Conservation (phyloP, 1,140 invertebrate species). For the Drosophila fuyamai region DNA sequence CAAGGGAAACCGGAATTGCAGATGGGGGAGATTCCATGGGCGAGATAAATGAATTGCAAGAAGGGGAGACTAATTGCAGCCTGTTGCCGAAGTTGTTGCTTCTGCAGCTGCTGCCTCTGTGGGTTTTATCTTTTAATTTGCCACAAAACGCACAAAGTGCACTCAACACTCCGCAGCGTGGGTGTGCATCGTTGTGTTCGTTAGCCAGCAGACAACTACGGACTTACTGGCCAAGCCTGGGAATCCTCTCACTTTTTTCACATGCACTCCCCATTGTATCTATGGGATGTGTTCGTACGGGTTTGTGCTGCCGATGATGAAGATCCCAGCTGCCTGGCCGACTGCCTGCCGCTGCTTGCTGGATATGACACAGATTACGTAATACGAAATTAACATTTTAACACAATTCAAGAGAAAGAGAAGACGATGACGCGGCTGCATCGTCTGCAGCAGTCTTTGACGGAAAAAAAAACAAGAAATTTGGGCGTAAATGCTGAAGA, state of each 20-base stretch:
- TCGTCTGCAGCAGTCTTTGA: slow-evolving; percentile 25
- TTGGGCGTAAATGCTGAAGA: neutral
- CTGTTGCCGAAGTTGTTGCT: slow-evolving; percentile 37
- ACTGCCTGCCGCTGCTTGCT: slow-evolving; percentile 44
- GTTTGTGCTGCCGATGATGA: slow-evolving; percentile 55
- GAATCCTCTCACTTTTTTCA: slow-evolving; percentile 82
- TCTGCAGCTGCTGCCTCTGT: slow-evolving; percentile 33
- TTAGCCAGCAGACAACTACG: slow-evolving; percentile 30
- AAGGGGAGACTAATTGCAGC: slow-evolving; percentile 63
- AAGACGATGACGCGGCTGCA: slow-evolving; percentile 57
- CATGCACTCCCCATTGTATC: slow-evolving; percentile 66
- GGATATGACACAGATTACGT: slow-evolving; percentile 83
- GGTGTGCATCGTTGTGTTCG: slow-evolving; percentile 39
- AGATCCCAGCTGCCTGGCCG: slow-evolving; percentile 54
- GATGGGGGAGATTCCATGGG: slow-evolving; percentile 30
- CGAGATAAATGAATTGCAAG: slow-evolving; percentile 41
- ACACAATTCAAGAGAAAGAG: slow-evolving; percentile 75
- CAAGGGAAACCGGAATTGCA: slow-evolving; percentile 26
- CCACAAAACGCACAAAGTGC: slow-evolving; percentile 76
- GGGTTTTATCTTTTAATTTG: slow-evolving; percentile 79
- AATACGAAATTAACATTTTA: slow-evolving; percentile 82
- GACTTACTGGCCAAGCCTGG: slow-evolving; percentile 66
- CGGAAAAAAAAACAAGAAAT: slow-evolving; percentile 18
- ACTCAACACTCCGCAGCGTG: slow-evolving; percentile 28
- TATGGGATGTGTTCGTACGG: slow-evolving; percentile 9